phyloP scores from a whole-genome alignment of 2,888 invertebrate species.

The Drosophila trichaetosa region DNA sequence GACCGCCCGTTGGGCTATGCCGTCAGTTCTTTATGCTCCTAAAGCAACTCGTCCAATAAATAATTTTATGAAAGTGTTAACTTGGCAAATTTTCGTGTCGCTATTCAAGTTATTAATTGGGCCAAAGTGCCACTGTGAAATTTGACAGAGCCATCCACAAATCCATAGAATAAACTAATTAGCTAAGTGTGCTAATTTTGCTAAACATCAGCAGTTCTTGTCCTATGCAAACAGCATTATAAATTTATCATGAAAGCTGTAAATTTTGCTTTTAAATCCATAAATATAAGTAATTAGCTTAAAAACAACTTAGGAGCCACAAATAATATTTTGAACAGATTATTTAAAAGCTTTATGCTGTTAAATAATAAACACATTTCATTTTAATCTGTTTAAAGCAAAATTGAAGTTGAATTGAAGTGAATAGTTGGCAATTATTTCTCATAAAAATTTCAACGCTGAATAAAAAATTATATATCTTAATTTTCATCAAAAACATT shows the following conservation, averaged over 20 bases:
- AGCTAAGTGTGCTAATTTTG: slow-evolving; percentile 48
- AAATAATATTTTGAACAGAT: not conserved
- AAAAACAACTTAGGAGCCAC: not conserved
- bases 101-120: slow-evolving; percentile 53
- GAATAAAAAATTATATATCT: not conserved
- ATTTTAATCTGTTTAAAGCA: not conserved
- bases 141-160: slow-evolving; percentile 15
- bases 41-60: slow-evolving; percentile 64
- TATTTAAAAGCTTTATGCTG: not conserved
- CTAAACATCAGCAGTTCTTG: slow-evolving; percentile 25
- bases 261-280: slow-evolving; percentile 7
- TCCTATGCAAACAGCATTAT: slow-evolving; percentile 39
- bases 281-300: slow-evolving; percentile 3
- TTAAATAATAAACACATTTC: not conserved
- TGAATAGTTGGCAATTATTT: not conserved
- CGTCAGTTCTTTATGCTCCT: slow-evolving; percentile 42
- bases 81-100: slow-evolving; percentile 61
- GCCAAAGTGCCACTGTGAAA: slow-evolving; percentile 22
- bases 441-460: no score
- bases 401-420: not conserved
- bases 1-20: slow-evolving; percentile 33
- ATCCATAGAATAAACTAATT: slow-evolving; percentile 67
- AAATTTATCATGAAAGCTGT: not conserved
- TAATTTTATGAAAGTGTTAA: slow-evolving; percentile 79
- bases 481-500: not conserved